A percentile compares a stretch with the other conserved stretches of the same genome.
phyloP scores from a whole-genome alignment of 2,797 vertebrate species.

The Falco peregrinus region DNA sequence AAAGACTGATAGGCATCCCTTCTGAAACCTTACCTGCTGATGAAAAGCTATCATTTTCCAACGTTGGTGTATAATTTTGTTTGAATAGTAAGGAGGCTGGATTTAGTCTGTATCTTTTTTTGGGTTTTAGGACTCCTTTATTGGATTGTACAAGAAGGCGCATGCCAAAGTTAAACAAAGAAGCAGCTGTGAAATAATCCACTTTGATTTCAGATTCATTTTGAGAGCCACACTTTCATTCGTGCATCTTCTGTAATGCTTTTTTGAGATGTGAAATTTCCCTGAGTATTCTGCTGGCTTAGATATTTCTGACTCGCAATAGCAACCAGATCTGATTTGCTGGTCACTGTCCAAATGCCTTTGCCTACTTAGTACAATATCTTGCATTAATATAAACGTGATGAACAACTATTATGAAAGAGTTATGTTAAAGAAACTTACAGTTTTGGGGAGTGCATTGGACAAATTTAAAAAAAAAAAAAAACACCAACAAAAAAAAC shows the following conservation, averaged over 20 bases:
- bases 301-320: background rate
- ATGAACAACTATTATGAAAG: background rate
- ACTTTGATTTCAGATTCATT: background rate
- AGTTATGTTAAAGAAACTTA: background rate
- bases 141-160: background rate
- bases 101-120: background rate
- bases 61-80: background rate
- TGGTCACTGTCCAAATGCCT: background rate
- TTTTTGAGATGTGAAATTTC: background rate
- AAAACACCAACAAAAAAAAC: too few relatives aligned
- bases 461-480: background rate
- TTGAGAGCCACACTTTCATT: background rate
- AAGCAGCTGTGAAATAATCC: constrained; percentile 24
- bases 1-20: background rate
- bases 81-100: background rate
- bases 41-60: constrained; percentile 10
- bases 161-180: constrained; percentile 6
- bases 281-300: background rate
- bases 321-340: background rate
- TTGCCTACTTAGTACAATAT: background rate
- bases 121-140: background rate
- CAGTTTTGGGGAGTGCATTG: background rate
- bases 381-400: background rate
- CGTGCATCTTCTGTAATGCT: background rate
- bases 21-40: background rate